Base-by-base conservation (phyloP, 2,888 invertebrate genomes). In the Gasteruption jaculator region DNA sequence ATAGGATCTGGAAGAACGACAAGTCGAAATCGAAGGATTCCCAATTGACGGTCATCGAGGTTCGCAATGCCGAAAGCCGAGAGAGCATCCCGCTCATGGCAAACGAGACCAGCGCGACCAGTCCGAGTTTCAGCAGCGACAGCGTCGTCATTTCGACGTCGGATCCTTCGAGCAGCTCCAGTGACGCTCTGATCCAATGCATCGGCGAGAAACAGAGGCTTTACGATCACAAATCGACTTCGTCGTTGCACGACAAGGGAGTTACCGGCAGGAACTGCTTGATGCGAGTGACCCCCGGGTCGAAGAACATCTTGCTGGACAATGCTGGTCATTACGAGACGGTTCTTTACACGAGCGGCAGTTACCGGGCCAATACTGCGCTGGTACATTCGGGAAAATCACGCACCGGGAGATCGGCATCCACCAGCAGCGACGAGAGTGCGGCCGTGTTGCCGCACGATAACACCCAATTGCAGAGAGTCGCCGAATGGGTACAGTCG, bases 251-350 rank as follows among this genome's bases (percentile, higher is more conserved):
- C 40, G 58, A 63, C 29, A 59, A 51, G 19, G 48, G 57, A 37
- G 21, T 50, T 3, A 39, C 50, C 12, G 86, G 86, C 1, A 76
- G 87, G 48, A 81, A 85, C 56, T 88, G 87, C 58, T 83, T 87
- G 37, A 76, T 88, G 60, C 76, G 86, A 24, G 77, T 87, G 57
- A 86, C 86, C 58, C 82, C 82, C 5, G 86, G 86, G 5, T 85
- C 86, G 8, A 86, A 84, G 61, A 89, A 88, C 64, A 86, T 89
- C 56, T 72, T 89, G 4, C 72, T 89, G 16, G 88, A 88, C 66
- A 88, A 86, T 57, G 83, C 84, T 21, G 84, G 85, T 53, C 81
- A 83, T 30, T 78, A 83, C 19, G 80, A 84, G 10, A 86, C 87
- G 1, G 80, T 88, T 21, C 72, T 88, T 26, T 88, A 87, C 56